Percentiles rank a stretch among this genome's conserved stretches.
phyloP scores from a whole-genome alignment of 23 tunicate species.

The Styela clava region DNA sequence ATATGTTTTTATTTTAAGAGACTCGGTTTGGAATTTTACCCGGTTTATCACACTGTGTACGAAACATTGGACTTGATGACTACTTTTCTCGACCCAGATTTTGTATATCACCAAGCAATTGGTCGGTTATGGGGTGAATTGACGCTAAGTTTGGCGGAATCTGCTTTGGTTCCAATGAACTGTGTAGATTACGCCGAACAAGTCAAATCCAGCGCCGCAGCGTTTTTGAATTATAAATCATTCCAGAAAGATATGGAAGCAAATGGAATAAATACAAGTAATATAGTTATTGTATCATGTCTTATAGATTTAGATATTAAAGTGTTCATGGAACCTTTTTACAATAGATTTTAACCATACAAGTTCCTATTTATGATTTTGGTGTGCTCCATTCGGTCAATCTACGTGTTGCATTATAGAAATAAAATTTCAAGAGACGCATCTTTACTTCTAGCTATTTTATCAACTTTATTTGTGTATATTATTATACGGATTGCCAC shows the following conservation, averaged over 20 bases:
- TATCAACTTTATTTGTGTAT: no score
- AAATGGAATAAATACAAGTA: conserved; percentile 27
- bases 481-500: no score
- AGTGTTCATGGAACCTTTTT: no score
- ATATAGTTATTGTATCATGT: no score
- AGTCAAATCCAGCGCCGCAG: conserved; percentile 10
- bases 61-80: conserved; percentile 59
- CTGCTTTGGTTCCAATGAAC: conserved; percentile 53
- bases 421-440: no score
- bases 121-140: conserved; percentile 49
- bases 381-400: no score
- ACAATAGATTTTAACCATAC: neutral
- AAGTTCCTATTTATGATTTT: neutral
- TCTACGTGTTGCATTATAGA: no score
- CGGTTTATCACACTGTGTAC: conserved; percentile 77
- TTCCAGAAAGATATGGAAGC: conserved; percentile 30
- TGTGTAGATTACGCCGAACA: conserved; percentile 32
- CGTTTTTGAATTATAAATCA: conserved; percentile 7
- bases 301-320: no score
- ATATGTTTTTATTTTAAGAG: conserved; percentile 21
- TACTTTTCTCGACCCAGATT: conserved; percentile 58
- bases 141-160: conserved; percentile 42
- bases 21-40: conserved; percentile 49
- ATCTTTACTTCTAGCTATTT: no score
- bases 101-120: conserved; percentile 51